Base-by-base conservation (phyloP, 2,797 vertebrate species). In the Helicolenus hilgendorfi region DNA sequence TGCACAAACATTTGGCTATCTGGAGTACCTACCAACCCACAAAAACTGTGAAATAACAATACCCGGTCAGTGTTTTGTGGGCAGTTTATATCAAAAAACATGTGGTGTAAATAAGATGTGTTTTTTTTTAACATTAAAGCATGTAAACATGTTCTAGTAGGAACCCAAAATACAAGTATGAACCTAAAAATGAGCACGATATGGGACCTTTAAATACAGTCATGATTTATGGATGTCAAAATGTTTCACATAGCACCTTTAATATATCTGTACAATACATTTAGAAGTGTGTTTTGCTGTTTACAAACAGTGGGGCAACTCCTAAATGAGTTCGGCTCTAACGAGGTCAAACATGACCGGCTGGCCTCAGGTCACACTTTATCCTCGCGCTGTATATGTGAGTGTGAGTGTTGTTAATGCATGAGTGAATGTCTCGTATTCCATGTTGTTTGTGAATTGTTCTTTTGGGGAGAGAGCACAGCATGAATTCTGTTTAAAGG, bases 341-440 rank as follows among this genome's bases (percentile, higher is more conserved):
- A 83, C 0, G 2, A 65, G 74, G 68, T 82, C 26, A 72, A 81
- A 72, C 62, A 76, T 71, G 22, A 77, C 33, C 69, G 36, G n/a
- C 18, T 64, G 36, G 73, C 76, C 72, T 77, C 65, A 67, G 81
- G 83, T 81, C 68, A 75, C 36, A 59, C 22, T 33, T 82, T 14
- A 79, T 18, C 38, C 22, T 7, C 0, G 0, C 8, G 9, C 24
- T 75, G 20, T 11, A 1, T 29, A 7, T 33, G 55, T 63, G 49
- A n/a, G 8, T 33, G 55, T 63, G 56, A n/a, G 3, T 4, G 41
- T 63, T 24, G 5, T 15, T 75, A 41, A 60, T 68, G 53, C 69
- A 70, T 65, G 45, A 74, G 11, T 35, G 62, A 62, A 58, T 26
- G 22, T 45, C 20, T 81, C 31, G 3, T 59, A 72, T 62, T 76